A percentile compares a stretch with the other conserved stretches of the same genome.
phyloP scores from a whole-genome alignment of 2,797 vertebrate genomes.

The Hapalemur alaotrensis region DNA sequence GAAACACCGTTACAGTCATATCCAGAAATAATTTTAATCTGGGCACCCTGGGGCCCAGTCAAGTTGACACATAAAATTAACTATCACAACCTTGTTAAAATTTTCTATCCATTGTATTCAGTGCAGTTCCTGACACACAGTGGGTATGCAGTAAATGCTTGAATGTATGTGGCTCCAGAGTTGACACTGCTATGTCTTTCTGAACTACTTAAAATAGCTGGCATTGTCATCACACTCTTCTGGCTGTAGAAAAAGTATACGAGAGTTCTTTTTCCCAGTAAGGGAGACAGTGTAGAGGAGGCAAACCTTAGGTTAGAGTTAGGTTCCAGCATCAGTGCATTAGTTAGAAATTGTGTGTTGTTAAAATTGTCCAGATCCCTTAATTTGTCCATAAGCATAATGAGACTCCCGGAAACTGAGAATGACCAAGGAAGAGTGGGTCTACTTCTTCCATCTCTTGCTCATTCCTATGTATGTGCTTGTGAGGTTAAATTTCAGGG shows the following conservation, averaged over 20 bases:
- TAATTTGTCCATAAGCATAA: not conserved
- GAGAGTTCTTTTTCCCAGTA: not conserved
- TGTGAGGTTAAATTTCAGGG: constrained; percentile 4
- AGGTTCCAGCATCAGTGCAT: not conserved
- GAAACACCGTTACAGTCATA: not conserved
- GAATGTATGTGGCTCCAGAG: not conserved
- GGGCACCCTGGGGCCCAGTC: not conserved
- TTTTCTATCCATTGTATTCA: not conserved
- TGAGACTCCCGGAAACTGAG: not conserved
- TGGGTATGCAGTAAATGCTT: not conserved
- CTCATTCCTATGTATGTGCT: not conserved
- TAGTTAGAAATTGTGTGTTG: not conserved
- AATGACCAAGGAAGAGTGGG: not conserved
- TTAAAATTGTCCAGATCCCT: not conserved
- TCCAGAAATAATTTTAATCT: constrained; percentile 40
- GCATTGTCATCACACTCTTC: not conserved
- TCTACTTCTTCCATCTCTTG: not conserved
- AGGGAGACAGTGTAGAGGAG: not conserved
- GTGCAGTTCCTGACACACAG: not conserved
- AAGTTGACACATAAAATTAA: not conserved
- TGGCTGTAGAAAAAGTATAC: not conserved
- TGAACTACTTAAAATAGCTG: not conserved
- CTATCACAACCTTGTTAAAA: not conserved
- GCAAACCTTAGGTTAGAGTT: not conserved
- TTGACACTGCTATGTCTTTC: not conserved